These are phyloP conservation scores for Carcina quercana DNA, from an alignment of 2,888 invertebrate genomes.

Conservation along the genomic window DNA sequence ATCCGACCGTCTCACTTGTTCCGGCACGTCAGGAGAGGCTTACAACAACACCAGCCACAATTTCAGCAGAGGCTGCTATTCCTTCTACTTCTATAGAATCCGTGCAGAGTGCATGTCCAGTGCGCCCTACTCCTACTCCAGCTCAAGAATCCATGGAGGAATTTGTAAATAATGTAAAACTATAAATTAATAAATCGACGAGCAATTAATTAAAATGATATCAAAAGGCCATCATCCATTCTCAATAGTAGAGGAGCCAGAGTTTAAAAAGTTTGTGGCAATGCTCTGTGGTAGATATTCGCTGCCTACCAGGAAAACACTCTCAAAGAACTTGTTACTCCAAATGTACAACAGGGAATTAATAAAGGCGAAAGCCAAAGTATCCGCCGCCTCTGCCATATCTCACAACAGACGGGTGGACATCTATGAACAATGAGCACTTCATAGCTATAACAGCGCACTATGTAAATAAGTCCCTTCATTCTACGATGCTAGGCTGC, in stretches of 20 bases:
- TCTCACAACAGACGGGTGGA: conserved; percentile 13
- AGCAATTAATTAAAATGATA: not conserved
- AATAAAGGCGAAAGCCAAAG: conserved; percentile 5
- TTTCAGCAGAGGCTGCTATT: no score
- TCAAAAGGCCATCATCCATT: not conserved
- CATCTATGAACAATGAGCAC: conserved; percentile 9
- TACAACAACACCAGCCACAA: no score
- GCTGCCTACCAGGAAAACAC: conserved; percentile 1
- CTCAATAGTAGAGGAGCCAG: not conserved
- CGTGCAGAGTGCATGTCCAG: no score
- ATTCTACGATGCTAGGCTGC: not conserved
- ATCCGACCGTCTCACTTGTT: no score
- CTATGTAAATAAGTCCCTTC: conserved; percentile 4
- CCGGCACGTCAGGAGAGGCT: no score
- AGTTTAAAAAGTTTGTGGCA: not conserved
- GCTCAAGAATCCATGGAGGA: no score
- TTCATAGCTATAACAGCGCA: conserved; percentile 13
- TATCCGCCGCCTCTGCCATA: conserved; percentile 3
- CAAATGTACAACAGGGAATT: conserved; percentile 3
- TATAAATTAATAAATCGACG: not conserved
- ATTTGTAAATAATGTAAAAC: no score
- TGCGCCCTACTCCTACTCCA: no score
- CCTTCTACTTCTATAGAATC: no score
- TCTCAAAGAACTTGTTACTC: conserved; percentile 1
- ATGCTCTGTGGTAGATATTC: not conserved